Base-by-base conservation (phyloP, 2,113 vertebrate genomes). In the Paradisaea rubra region DNA sequence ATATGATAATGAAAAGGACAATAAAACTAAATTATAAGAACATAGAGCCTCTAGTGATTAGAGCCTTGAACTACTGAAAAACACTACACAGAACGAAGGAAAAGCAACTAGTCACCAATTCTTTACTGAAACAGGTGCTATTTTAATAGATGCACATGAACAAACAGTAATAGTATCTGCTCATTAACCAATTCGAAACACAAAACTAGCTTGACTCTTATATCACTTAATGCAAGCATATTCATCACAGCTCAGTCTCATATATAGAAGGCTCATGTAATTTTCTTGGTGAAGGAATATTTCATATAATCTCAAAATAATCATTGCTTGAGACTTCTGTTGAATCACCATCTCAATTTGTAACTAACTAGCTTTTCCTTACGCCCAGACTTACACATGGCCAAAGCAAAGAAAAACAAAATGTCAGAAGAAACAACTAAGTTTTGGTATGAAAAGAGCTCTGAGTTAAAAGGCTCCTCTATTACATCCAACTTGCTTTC, bases 361-460 rank as follows among this genome's bases (percentile, higher is more conserved):
- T 16, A 81, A 54, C 9, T 8, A 88, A 37, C 35, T 15, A 63
- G 69, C 9, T 71, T 81, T 53, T 63, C 53, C 52, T 74, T 84
- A 69, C 0, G 0, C 19, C 20, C 17, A 37, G 14, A 60, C 39
- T 41, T 73, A 66, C 15, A 39, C 2, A 33, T 2, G 6, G 37
- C 11, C 13, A 95, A 61, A 65, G 60, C 10, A 86, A 73, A 39
- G 21, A 71, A 81, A 86, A 70, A 33, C 9, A 60, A 73, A 74
- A 74, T 15, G 33, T 72, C 45, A 61, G 30, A 93, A 80, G 37
- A 6, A 71, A 39, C 24, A 65, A 28, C 13, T 20, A 78, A 59
- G 15, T 63, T 30, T 52, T 47, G 9, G 11, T 53, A 82, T 17
- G 13, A 74, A 73, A 88, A 84, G 4, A 80, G 22, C 19, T 73